Conservation (phyloP, 2,797 vertebrate species). For the Glossophaga mutica region DNA sequence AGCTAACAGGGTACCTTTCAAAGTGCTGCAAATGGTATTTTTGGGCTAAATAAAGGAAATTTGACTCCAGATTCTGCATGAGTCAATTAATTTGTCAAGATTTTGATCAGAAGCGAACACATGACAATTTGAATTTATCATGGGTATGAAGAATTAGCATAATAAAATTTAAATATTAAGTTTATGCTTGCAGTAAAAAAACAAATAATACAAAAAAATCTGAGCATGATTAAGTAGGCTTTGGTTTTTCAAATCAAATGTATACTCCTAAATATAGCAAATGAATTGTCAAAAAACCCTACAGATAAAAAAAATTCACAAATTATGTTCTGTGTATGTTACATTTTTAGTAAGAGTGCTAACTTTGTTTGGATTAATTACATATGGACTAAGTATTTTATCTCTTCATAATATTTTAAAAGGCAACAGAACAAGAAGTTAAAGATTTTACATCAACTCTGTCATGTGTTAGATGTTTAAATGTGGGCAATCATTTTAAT, state of each 20-base stretch:
- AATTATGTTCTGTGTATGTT: slow-evolving; percentile 16
- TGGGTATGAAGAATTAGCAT: slow-evolving; percentile 40
- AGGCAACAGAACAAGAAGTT: not conserved
- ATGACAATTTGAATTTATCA: slow-evolving; percentile 58
- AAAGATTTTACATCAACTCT: not conserved
- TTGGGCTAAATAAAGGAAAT: not conserved
- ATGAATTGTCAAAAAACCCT: slow-evolving; percentile 1
- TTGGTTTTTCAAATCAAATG: slow-evolving; percentile 50
- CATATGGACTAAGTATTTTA: slow-evolving; percentile 37
- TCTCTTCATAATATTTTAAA: not conserved
- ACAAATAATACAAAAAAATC: slow-evolving; percentile 68
- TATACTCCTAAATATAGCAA: slow-evolving; percentile 44
- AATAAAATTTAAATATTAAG: slow-evolving; percentile 76
- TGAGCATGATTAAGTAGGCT: slow-evolving; percentile 67
- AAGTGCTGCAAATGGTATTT: slow-evolving; percentile 40
- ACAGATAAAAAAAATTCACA: slow-evolving; percentile 47
- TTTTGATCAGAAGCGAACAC: slow-evolving; percentile 36
- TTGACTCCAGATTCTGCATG: not conserved
- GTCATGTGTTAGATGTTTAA: not conserved
- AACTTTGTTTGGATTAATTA: slow-evolving; percentile 60
- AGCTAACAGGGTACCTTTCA: slow-evolving; percentile 39
- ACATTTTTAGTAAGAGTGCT: slow-evolving; percentile 33
- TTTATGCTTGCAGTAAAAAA: slow-evolving; percentile 63
- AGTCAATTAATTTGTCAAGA: not conserved
- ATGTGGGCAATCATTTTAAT: not conserved